Evolutionary conservation across 2,888 invertebrate genomes (phyloP).

Genomic region (Actias luna): DNA sequence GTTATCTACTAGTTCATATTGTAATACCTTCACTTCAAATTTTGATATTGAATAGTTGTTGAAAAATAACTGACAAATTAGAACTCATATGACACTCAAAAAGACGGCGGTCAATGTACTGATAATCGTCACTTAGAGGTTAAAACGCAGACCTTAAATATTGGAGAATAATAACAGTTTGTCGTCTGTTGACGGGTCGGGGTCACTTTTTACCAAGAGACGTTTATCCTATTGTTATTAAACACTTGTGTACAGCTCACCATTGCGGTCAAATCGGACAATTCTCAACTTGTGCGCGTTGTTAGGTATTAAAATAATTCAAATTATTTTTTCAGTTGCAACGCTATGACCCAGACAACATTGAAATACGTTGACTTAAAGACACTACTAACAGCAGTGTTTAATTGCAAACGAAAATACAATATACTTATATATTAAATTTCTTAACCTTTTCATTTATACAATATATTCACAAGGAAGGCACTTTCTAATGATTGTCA

Average conservation of each 20-base stretch:
- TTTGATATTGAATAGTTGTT: too few relatives aligned
- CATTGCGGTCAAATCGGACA: slow-evolving; percentile 67
- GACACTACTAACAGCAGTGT: slow-evolving; percentile 1
- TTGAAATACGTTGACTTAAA: slow-evolving; percentile 43
- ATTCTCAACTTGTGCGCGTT: slow-evolving; percentile 28
- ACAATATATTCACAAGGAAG: too few relatives aligned
- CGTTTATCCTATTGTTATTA: slow-evolving; percentile 29
- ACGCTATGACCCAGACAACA: slow-evolving; percentile 58
- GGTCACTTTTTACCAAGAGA: slow-evolving; percentile 45
- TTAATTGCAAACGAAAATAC: background rate
- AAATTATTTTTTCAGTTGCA: slow-evolving; percentile 60
- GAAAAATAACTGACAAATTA: too few relatives aligned
- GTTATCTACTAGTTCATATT: background rate
- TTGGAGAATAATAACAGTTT: slow-evolving; percentile 6
- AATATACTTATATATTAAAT: background rate
- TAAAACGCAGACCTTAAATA: slow-evolving; percentile 2
- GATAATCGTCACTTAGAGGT: background rate
- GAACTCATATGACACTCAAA: background rate
- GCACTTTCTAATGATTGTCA: too few relatives aligned
- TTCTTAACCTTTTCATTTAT: too few relatives aligned
- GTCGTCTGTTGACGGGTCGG: slow-evolving; percentile 23
- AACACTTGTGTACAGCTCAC: slow-evolving; percentile 54
- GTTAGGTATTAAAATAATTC: slow-evolving; percentile 39
- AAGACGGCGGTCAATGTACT: background rate
- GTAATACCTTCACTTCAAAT: too few relatives aligned